A percentile compares a stretch with the other conserved stretches of the same genome.
Evolutionary conservation across 2,797 vertebrate genomes (phyloP).

Genomic region (Syngnathus acus): DNA sequence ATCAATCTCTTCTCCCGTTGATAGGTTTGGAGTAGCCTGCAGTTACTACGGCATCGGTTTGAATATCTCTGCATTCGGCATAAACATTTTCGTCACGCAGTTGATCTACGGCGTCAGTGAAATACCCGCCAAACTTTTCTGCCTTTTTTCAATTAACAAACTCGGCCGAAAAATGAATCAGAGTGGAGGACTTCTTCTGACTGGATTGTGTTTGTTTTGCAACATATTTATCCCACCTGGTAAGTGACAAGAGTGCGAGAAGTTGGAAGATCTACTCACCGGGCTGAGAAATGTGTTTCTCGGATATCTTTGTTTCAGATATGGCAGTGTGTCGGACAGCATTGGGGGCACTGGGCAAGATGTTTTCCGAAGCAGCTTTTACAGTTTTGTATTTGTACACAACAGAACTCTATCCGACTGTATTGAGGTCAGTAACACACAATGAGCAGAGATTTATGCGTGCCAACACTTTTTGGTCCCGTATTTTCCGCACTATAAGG

Average conservation of each 20-base stretch:
- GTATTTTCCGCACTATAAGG: too few relatives aligned
- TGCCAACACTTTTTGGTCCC: background rate
- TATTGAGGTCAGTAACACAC: slow-evolving; percentile 71
- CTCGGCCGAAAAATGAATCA: slow-evolving; percentile 67
- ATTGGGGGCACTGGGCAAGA: slow-evolving; percentile 71
- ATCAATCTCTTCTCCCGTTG: background rate
- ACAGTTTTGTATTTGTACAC: slow-evolving; percentile 74
- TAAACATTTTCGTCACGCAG: slow-evolving; percentile 77
- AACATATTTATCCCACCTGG: slow-evolving; percentile 56
- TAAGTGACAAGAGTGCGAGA: slow-evolving; percentile 22
- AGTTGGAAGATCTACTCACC: background rate
- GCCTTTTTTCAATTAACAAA: slow-evolving; percentile 61
- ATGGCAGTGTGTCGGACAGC: slow-evolving; percentile 41
- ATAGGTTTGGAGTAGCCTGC: slow-evolving; percentile 78
- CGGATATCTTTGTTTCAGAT: slow-evolving; percentile 43
- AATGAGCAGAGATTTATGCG: background rate
- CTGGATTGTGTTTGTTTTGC: slow-evolving; percentile 55
- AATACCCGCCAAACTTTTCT: slow-evolving; percentile 71
- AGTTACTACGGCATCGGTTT: slow-evolving; percentile 80
- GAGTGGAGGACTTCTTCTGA: slow-evolving; percentile 51
- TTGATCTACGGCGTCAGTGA: slow-evolving; percentile 76
- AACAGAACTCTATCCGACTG: slow-evolving; percentile 79
- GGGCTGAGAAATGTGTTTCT: background rate
- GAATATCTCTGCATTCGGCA: slow-evolving; percentile 71
- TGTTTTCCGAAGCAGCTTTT: slow-evolving; percentile 76